phyloP scores from a whole-genome alignment of 2,888 invertebrate genomes.

The Platycnemis pennipes region DNA sequence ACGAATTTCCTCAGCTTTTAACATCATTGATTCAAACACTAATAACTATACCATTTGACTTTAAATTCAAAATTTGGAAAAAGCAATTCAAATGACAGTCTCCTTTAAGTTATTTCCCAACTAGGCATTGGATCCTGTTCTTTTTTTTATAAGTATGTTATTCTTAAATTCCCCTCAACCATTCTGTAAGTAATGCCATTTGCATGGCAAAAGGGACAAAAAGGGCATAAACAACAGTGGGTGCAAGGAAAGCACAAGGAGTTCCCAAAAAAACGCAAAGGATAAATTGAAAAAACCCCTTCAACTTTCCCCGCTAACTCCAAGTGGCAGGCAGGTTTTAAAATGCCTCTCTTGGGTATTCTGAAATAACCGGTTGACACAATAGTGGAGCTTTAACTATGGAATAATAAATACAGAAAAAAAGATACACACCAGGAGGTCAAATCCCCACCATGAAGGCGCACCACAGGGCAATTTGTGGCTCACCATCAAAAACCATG shows the following conservation, averaged over 20 bases:
- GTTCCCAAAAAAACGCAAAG: constrained; percentile 62
- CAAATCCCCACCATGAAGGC: constrained; percentile 59
- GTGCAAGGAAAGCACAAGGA: constrained; percentile 61
- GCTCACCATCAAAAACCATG: constrained; percentile 61
- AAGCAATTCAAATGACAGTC: constrained; percentile 66
- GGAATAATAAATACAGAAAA: constrained; percentile 67
- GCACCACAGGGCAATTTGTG: constrained; percentile 66
- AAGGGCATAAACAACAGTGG: constrained; percentile 66
- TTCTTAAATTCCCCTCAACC: constrained; percentile 66
- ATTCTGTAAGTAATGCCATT: constrained; percentile 66
- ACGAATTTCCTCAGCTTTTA: constrained; percentile 62
- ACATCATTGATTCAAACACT: constrained; percentile 68
- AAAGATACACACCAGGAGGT: constrained; percentile 66
- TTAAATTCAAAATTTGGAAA: constrained; percentile 67
- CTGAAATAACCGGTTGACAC: constrained; percentile 63
- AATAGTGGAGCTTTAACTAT: constrained; percentile 64
- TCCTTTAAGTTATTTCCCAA: constrained; percentile 58
- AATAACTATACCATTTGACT: constrained; percentile 68
- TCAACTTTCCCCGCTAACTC: constrained; percentile 42
- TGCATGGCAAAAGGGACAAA: constrained; percentile 63
- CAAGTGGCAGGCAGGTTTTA: constrained; percentile 51
- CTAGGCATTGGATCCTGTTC: constrained; percentile 65
- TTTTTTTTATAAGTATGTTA: constrained; percentile 54
- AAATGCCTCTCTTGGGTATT: constrained; percentile 29
- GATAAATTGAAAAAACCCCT: constrained; percentile 45